These are phyloP conservation scores for Branchinecta lindahli DNA, from an alignment of 1,140 invertebrate genomes.

Conservation along the genomic window DNA sequence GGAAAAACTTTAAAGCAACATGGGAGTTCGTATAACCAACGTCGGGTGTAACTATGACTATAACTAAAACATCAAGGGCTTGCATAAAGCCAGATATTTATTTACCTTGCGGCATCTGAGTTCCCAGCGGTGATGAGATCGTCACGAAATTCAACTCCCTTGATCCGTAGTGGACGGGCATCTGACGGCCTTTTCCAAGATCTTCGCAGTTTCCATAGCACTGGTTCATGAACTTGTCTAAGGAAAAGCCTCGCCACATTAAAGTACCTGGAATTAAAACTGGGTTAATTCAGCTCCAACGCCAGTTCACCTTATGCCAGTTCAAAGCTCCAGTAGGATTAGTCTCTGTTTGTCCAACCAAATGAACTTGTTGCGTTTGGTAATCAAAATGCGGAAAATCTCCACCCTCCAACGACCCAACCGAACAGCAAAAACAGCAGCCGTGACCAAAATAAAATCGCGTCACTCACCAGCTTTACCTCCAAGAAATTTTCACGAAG, in stretches of 20 bases:
- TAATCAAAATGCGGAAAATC: too few species aligned
- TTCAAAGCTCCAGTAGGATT: neutral
- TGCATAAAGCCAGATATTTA: neutral
- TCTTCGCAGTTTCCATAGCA: conserved; percentile 89
- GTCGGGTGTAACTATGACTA: too few species aligned
- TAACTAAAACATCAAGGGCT: too few species aligned
- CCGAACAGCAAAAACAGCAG: too few species aligned
- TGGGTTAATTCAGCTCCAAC: conserved; percentile 12
- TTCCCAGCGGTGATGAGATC: conserved; percentile 83
- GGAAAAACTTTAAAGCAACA: too few species aligned
- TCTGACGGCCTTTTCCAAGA: conserved; percentile 78
- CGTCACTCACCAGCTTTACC: too few species aligned
- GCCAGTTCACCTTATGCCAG: conserved; percentile 14
- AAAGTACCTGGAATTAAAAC: conserved; percentile 48
- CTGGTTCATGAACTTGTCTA: conserved; percentile 84
- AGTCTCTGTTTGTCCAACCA: neutral
- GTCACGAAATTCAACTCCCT: conserved; percentile 78
- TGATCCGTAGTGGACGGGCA: conserved; percentile 87
- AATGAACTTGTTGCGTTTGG: too few species aligned
- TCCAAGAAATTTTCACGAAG: too few species aligned
- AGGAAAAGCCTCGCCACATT: conserved; percentile 70
- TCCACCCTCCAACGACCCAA: too few species aligned
- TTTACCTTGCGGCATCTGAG: conserved; percentile 86
- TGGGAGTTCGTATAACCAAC: too few species aligned
- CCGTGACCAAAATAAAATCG: too few species aligned